These are phyloP conservation scores for Sinhomidia bicolor DNA, from an alignment of 2,888 invertebrate species.

Conservation along the genomic window DNA sequence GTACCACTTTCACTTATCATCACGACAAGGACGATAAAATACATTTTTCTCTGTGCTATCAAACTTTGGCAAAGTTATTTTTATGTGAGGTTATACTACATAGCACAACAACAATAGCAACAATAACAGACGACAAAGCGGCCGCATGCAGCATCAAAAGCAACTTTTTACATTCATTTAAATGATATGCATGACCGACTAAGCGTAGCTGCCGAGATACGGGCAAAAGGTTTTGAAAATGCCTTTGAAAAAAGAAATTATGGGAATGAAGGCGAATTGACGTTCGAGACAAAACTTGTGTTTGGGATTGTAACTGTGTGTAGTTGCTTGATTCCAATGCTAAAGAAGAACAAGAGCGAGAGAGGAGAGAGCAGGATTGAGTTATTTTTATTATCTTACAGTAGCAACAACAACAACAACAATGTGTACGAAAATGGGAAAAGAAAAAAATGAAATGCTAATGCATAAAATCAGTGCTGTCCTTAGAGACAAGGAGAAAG, in stretches of 20 bases:
- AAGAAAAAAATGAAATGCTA: neutral
- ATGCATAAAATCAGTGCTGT: neutral
- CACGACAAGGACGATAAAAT: conserved; percentile 25
- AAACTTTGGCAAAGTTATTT: neutral
- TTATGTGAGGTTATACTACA: neutral
- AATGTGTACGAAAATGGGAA: neutral
- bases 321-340: neutral
- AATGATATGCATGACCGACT: conserved; percentile 24
- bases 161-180: conserved; percentile 23
- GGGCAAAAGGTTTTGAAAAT: neutral
- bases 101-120: neutral
- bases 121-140: neutral
- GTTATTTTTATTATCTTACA: conserved; percentile 26
- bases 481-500: neutral
- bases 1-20: neutral
- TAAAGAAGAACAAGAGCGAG: neutral
- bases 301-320: neutral
- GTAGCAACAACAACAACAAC: no score
- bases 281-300: neutral
- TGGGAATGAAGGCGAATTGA: neutral
- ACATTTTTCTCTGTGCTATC: neutral
- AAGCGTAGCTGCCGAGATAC: neutral
- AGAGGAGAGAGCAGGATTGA: neutral
- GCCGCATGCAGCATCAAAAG: neutral
- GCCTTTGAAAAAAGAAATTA: no score